Evolutionary conservation across 2,797 vertebrate genomes (phyloP), one percentile per base, ranked within the genome.

Genomic region (Botia almorhae): DNA sequence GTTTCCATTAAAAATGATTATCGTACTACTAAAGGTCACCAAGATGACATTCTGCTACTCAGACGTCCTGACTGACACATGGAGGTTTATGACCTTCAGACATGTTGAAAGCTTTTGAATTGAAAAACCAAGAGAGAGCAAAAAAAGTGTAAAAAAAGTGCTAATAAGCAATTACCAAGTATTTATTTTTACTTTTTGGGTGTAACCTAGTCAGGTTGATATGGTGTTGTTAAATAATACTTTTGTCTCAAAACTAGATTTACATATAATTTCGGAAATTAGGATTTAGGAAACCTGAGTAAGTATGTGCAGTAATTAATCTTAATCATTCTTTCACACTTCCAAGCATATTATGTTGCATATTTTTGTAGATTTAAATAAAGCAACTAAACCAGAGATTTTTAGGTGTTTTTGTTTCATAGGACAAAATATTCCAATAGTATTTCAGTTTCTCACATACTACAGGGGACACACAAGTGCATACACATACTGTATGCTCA

Each of bases 11-110:
- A 87, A 88, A 60, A 89, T 29, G 89, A 92, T 17, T 67, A 84
- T 77, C 53, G 89, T 85, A 87, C 79, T 84, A 87, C 87, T 88
- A 93, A 94, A 94, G 93, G 94, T 94, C 89, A 93, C 83, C 33
- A 76, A 78, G 93, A 94, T 94, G 93, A 92, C 93, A 94, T 94
- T 94, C 93, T 89, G 82, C 87, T 13, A 61, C 81, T 87, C 83
- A 85, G 92, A 88, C 90, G 81, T 87, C 89, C 74, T 92, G 93
- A 94, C 84, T 91, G 92, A 89, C 91, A 93, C 76, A 74, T 83
- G 84, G 87, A 91, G 83, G 84, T 87, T 88, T 81, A 60, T 92
- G 93, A 93, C 93, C 92, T 94, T 94, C 91, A 78, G 19, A 29
- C 29, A 29, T 29, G 55, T 26, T 17, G 21, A 14, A 29, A 14